Evolutionary conservation across 1,140 invertebrate genomes (phyloP), one percentile per base, ranked within the genome.

Genomic region (Ericerus pela): DNA sequence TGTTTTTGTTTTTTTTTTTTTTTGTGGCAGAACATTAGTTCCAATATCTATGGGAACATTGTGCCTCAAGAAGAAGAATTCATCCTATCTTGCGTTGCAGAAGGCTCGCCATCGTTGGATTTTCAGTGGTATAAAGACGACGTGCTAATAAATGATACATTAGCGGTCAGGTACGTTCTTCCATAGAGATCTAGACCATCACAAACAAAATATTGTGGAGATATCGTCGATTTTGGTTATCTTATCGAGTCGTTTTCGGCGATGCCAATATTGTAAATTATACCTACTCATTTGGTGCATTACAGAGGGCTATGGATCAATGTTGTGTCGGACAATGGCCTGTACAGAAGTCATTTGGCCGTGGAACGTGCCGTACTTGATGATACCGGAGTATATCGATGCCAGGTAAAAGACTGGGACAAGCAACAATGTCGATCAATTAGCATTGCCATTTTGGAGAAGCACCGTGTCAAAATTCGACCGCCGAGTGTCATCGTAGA

Each of bases 71-170:
- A n/a, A n/a, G n/a, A 82, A 58, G 79, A 84, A 64, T 84, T 87
- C 61, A 77, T 81, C 60, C 69, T 88, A 60, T 82, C 79, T 47
- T 88, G 85, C 63, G 72, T 77, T 43, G 82, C 83, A 30, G 78
- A 84, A 62, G 85, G 84, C 58, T 84, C 82, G 54, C 76, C 80
- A 2, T 72, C 75, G 31, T 81, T 83, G 63, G 75, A 73, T 29
- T 87, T 87, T 65, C 75, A 76, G 29, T 88, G 85, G 85, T 85
- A 79, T 71, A 88, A 87, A 66, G 84, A 88, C 64, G 78, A 79
- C 2, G 75, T 81, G 52, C 73, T 76, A 57, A 77, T 87, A 55
- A 86, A 87, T 66, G 78, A 76, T 59, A 79, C 78, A 55, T 77
- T 77, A 62, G 76, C 81, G 22, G 78, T 72, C 33, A 82, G 82